Evolutionary conservation across 2,113 vertebrate genomes (phyloP).

Genomic region (Collichthys lucidus): DNA sequence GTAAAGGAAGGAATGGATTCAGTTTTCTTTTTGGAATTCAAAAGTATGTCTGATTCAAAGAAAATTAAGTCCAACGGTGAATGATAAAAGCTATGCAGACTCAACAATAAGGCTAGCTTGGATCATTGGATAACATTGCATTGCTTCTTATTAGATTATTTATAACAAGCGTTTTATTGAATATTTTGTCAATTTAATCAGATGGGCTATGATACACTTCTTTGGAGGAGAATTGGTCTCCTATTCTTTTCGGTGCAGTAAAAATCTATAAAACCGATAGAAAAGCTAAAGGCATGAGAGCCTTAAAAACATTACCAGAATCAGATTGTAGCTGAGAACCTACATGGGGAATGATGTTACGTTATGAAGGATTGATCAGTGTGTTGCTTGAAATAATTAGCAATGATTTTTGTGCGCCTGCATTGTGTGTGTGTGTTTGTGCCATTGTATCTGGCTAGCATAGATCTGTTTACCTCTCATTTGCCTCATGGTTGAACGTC

Average conservation of each 20-base stretch:
- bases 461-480: conserved; percentile 56
- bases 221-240: conserved; percentile 80
- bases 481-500: conserved; percentile 26
- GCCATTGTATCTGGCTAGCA: conserved; percentile 28
- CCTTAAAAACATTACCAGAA: conserved; percentile 93
- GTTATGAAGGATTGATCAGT: conserved; percentile 95
- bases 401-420: conserved; percentile 88
- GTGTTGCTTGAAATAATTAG: conserved; percentile 96
- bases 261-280: conserved; percentile 90
- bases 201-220: conserved; percentile 79
- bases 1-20: conserved; percentile 51
- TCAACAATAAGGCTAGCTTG: conserved; percentile 58
- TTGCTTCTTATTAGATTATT: conserved; percentile 75
- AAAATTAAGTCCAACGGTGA: conserved; percentile 33
- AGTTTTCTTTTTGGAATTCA: conserved; percentile 55
- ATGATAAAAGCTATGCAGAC: conserved; percentile 42
- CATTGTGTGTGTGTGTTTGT: conserved; percentile 60
- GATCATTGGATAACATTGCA: conserved; percentile 56
- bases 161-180: conserved; percentile 77
- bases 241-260: conserved; percentile 85
- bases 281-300: conserved; percentile 88
- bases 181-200: conserved; percentile 80
- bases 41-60: conserved; percentile 55
- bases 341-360: conserved; percentile 90
- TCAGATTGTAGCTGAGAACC: conserved; percentile 88